These are phyloP conservation scores for Hypotaenidia philippensis DNA, from an alignment of 2,797 vertebrate genomes.

Conservation along the genomic window DNA sequence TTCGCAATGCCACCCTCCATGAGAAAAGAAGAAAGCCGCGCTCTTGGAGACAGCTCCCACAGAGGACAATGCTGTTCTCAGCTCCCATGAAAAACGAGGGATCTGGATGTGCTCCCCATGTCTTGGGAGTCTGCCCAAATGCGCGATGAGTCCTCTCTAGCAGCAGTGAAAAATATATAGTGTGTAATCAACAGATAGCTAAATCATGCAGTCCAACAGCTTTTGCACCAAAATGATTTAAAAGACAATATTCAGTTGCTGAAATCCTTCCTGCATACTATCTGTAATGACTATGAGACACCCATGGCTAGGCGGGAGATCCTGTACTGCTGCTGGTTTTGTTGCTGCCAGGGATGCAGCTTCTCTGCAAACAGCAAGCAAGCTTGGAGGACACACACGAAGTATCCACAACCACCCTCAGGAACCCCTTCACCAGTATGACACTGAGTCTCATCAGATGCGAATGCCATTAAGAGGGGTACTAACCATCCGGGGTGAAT, in stretches of 20 bases:
- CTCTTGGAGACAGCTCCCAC: background rate
- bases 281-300: background rate
- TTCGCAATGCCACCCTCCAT: background rate
- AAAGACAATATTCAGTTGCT: background rate
- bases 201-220: slow-evolving; percentile 39
- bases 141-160: background rate
- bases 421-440: background rate
- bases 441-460: background rate
- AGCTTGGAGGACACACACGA: background rate
- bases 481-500: background rate
- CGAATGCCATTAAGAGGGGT: background rate
- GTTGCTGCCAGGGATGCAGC: background rate
- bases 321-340: background rate
- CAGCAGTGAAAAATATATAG: background rate
- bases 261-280: background rate
- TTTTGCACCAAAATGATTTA: slow-evolving; percentile 28
- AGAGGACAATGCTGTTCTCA: background rate
- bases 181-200: slow-evolving; percentile 21
- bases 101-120: background rate
- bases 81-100: slow-evolving; percentile 4
- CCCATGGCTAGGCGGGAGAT: background rate
- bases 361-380: background rate
- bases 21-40: background rate
- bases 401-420: background rate
- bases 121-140: background rate